These are phyloP conservation scores for Scaptomyza pallida DNA, from an alignment of 1,140 invertebrate genomes.

Conservation along the genomic window DNA sequence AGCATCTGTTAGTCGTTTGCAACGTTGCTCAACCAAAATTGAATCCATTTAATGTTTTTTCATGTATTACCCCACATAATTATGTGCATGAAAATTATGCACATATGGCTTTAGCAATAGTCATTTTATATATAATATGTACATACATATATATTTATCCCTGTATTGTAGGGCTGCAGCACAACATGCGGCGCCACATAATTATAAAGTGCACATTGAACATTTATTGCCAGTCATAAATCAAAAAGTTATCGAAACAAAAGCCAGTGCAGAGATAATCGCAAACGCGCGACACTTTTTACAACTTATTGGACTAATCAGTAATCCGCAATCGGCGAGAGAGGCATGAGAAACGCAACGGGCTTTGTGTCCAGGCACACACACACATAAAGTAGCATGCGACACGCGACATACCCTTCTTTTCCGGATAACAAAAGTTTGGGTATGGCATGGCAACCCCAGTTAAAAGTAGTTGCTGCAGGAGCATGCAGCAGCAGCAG, in stretches of 20 bases:
- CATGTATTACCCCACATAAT: conserved; percentile 38
- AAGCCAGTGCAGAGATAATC: conserved; percentile 70
- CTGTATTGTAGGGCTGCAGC: conserved; percentile 38
- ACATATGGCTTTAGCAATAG: conserved; percentile 59
- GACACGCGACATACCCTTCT: conserved; percentile 57
- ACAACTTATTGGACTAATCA: conserved; percentile 83
- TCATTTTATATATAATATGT: conserved; percentile 30
- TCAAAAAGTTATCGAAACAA: conserved; percentile 78
- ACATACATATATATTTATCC: no score
- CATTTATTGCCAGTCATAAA: conserved; percentile 82
- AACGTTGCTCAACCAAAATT: background rate
- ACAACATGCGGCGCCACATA: conserved; percentile 58
- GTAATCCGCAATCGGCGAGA: conserved; percentile 5
- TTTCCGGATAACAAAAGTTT: conserved; percentile 29
- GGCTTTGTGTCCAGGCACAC: background rate
- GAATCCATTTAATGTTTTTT: conserved; percentile 15
- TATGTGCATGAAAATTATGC: conserved; percentile 49
- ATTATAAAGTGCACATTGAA: conserved; percentile 77
- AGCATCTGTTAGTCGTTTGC: background rate
- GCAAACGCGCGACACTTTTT: conserved; percentile 74
- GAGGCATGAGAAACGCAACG: conserved; percentile 12
- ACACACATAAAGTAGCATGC: conserved; percentile 43
- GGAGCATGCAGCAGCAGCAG: conserved; percentile 45
- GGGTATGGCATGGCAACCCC: conserved; percentile 48
- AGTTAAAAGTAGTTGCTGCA: conserved; percentile 12